Conservation (phyloP, 2,888 invertebrate species). For the Xestoiulus laeticollis region DNA sequence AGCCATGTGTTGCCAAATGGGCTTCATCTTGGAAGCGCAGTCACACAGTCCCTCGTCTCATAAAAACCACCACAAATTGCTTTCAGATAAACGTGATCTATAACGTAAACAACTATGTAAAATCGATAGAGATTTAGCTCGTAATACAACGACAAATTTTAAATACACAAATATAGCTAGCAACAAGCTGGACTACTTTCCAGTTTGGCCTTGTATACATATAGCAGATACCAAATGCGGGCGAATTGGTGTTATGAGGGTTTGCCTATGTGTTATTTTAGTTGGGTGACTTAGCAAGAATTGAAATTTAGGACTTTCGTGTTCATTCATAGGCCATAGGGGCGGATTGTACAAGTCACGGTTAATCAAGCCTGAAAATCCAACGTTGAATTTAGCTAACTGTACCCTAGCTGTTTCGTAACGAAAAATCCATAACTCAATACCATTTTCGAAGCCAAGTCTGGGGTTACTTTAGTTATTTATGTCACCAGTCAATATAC, state of each 20-base stretch:
- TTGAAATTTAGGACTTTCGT: neutral
- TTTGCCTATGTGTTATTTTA: neutral
- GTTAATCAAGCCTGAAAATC: neutral
- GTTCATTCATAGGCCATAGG: no score
- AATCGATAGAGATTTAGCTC: neutral
- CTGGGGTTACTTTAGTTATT: neutral
- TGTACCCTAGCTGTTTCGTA: neutral
- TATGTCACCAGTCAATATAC: neutral
- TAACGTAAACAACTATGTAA: neutral
- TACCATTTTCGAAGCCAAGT: neutral
- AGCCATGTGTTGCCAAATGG: neutral
- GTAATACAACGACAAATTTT: neutral
- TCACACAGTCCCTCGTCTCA: neutral
- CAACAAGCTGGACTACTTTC: neutral
- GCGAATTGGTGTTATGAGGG: neutral
- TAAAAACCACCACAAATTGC: constrained; percentile 34
- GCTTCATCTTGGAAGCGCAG: neutral
- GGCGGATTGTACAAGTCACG: neutral
- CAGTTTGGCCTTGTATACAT: neutral
- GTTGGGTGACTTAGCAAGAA: neutral
- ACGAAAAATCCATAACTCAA: neutral
- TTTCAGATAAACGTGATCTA: neutral
- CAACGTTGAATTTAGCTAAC: neutral
- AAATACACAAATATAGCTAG: neutral
- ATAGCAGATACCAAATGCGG: neutral